These are phyloP conservation scores for Lasioglossum pauxillum DNA, from an alignment of 2,888 invertebrate genomes.

Conservation along the genomic window DNA sequence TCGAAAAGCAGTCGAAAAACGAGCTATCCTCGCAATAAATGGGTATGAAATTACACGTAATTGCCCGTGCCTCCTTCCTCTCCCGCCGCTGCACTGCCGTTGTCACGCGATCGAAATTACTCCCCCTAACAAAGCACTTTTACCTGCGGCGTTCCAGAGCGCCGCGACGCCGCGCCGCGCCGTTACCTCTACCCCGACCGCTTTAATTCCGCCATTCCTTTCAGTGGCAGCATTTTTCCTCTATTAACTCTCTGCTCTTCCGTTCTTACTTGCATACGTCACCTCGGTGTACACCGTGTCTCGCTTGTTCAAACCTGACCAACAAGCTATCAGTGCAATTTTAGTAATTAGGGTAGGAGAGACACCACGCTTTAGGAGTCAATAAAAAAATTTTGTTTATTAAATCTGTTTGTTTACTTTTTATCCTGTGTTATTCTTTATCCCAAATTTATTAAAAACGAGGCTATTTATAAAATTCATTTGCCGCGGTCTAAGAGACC, in stretches of 20 bases:
- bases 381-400: too few species aligned
- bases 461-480: too few species aligned
- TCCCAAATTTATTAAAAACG: too few species aligned
- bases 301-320: not conserved
- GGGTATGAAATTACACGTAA: constrained; percentile 76
- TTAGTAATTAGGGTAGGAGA: not conserved
- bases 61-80: constrained; percentile 61
- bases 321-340: not conserved
- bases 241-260: constrained; percentile 33
- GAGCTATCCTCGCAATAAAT: constrained; percentile 69
- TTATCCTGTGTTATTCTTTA: too few species aligned
- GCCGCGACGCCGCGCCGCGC: constrained; percentile 61
- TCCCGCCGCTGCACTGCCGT: constrained; percentile 66
- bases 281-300: not conserved
- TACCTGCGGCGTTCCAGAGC: constrained; percentile 63
- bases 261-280: constrained; percentile 17
- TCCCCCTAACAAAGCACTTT: constrained; percentile 73
- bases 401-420: too few species aligned
- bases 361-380: too few species aligned
- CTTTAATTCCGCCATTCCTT: constrained; percentile 48
- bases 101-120: constrained; percentile 82
- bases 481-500: too few species aligned
- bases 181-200: constrained; percentile 47
- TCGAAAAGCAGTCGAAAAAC: constrained; percentile 66
- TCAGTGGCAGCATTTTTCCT: constrained; percentile 64